Evolutionary conservation across 2,797 vertebrate species (phyloP), one percentile per base, ranked within the genome.

Genomic region (Streptopelia turtur): DNA sequence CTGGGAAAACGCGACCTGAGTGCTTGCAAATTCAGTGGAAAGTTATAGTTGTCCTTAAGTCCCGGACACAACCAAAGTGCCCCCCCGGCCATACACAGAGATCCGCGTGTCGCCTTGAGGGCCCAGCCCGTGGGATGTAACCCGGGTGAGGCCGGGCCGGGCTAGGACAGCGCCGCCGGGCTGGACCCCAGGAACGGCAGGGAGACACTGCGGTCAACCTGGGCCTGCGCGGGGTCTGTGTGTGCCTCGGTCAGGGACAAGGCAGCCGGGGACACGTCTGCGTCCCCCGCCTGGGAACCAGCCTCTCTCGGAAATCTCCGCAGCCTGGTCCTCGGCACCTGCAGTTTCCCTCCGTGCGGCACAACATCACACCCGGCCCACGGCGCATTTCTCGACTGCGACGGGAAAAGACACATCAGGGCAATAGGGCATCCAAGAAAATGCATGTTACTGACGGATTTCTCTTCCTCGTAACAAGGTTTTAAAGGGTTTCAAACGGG

Each of bases 381-480:
- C 9, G 5, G 13, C 17, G 9, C 21, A 1, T 57, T 80, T 72
- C 47, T 64, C 13, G 4, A 16, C 0, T 1, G 53, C 3, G 2
- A 23, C 14, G 43, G 50, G 22, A 69, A 53, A 78, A 83, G 13
- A 8, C 45, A 45, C 31, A 57, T 9, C 10, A 10, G 28, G 28
- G 45, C 9, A 39, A 37, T 3, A 47, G 17, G 33, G 31, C 3
- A 37, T 41, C 28, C 43, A 6, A 1, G n/a, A 33, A 56, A 76
- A 37, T 1, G 47, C 28, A 0, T 37, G 1, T 60, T 52, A 39
- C 16, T 5, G 10, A 17, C 7, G 31, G 28, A 57, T 71, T 91
- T 80, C 69, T 43, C 33, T 70, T 72, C 56, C 43, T 22, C 5
- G 0, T 31, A 61, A 1, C 75, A 30, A 41, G 16, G 11, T 50